phyloP scores from a whole-genome alignment of 2,888 invertebrate genomes.

The Heliconius sara region DNA sequence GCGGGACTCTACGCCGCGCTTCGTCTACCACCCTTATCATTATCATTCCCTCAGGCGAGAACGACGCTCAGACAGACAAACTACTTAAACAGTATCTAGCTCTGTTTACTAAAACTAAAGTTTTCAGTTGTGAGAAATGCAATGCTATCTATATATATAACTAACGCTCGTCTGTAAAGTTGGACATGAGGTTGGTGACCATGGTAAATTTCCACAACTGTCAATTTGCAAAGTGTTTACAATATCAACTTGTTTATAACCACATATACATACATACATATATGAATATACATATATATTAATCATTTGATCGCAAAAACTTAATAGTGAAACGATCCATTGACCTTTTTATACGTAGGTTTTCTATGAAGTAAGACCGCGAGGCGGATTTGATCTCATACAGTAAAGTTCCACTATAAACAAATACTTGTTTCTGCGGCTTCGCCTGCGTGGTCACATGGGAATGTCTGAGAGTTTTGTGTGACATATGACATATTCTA shows the following conservation, averaged over 20 bases:
- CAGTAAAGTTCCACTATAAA: not conserved
- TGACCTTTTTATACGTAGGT: not conserved
- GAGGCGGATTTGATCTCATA: not conserved
- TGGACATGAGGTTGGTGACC: not conserved
- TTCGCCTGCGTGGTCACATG: too few relatives aligned
- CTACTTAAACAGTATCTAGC: too few relatives aligned
- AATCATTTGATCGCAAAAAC: constrained; percentile 10
- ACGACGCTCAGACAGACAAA: too few relatives aligned
- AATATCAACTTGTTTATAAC: not conserved
- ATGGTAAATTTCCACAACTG: not conserved
- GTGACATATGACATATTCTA: too few relatives aligned
- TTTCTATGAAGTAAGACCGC: not conserved
- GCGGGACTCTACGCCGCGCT: too few relatives aligned
- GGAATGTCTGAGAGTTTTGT: too few relatives aligned
- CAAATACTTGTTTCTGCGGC: not conserved
- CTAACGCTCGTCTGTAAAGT: not conserved
- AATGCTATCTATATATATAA: too few relatives aligned
- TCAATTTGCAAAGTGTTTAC: not conserved
- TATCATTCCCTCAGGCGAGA: too few relatives aligned
- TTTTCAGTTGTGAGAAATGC: too few relatives aligned
- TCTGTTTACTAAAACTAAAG: too few relatives aligned
- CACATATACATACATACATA: not conserved
- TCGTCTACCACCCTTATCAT: too few relatives aligned
- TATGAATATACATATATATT: not conserved
- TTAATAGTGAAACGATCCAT: constrained; percentile 4